Evolutionary conservation across 2,797 vertebrate species (phyloP), one percentile per base, ranked within the genome.

Genomic region (Labeo calbasu): DNA sequence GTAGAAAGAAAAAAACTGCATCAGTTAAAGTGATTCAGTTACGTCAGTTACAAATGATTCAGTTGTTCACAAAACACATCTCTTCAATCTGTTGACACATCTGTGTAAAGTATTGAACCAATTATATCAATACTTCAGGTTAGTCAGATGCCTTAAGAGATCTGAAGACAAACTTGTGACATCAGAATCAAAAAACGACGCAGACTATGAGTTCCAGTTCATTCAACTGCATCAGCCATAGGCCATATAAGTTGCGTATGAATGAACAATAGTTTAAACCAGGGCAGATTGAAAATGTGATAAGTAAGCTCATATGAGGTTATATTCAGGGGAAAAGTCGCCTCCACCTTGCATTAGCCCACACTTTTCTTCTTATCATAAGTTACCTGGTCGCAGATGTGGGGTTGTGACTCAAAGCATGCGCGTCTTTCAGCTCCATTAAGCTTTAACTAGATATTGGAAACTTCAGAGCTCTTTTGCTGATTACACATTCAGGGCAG

Each of bases 361-460:
- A 32, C 51, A 11, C 21, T 66, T 59, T 46, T 36, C 13, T 61
- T 77, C 50, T 86, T 84, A 84, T 88, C 86, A 87, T 59, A 23
- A 9, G 21, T 84, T 80, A 80, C 57, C 9, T 77, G 75, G 75
- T 77, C 55, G 1, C n/a, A 68, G 53, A 59, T 84, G 55, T 50
- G 11, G 11, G 25, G 28, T 51, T 78, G 78, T 83, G 84, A 88
- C 81, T 76, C 43, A 10, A 66, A 73, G 48, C 78, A 66, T 82
- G 55, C 57, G 23, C 19, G 36, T 10, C 25, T 23, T 78, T 50
- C 14, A 13, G 82, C 25, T 79, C 76, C 75, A 71, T 72, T 84
- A 40, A 43, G 21, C 2, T 71, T 84, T 71, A 82, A 36, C 69
- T 61, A 51, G 66, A 69, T 63, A 51, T 63, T 59, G 68, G 19